A percentile compares a stretch with the other conserved stretches of the same genome.
Conservation (phyloP, 2,888 invertebrate genomes). For the Luperina testacea region DNA sequence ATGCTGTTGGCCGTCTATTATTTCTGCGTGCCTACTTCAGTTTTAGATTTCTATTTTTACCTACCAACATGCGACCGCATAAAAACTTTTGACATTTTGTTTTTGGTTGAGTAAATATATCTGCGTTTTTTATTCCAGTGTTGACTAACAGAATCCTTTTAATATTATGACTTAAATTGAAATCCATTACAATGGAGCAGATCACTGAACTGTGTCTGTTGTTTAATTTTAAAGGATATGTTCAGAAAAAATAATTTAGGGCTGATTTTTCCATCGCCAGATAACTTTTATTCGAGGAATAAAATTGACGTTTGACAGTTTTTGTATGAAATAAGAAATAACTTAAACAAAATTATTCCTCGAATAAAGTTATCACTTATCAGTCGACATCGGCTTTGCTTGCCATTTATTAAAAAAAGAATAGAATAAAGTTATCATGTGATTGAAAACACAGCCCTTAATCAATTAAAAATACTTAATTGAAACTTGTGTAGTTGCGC, state of each 20-base stretch:
- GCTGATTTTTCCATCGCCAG: too few relatives aligned
- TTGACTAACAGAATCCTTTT: slow-evolving; percentile 12
- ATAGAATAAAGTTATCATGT: too few relatives aligned
- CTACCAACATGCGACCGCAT: slow-evolving; percentile 15
- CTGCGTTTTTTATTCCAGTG: not conserved
- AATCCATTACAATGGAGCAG: slow-evolving; percentile 22
- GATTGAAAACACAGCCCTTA: not conserved
- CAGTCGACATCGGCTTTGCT: too few relatives aligned
- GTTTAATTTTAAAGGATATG: not conserved
- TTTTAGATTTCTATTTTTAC: slow-evolving; percentile 60
- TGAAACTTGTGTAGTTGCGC: not conserved
- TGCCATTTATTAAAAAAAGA: too few relatives aligned
- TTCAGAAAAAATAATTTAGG: not conserved
- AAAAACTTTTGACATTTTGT: slow-evolving; percentile 19
- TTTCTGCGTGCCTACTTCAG: slow-evolving; percentile 24
- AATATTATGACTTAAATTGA: slow-evolving; percentile 33
- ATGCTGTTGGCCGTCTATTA: slow-evolving; percentile 22
- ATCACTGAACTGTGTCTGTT: slow-evolving; percentile 31
- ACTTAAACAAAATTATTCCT: too few relatives aligned
- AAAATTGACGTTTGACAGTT: too few relatives aligned
- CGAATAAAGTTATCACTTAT: too few relatives aligned
- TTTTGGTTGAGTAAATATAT: slow-evolving; percentile 24
- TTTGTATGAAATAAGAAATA: too few relatives aligned
- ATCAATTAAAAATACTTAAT: not conserved
- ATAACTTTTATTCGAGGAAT: too few relatives aligned